Evolutionary conservation across 2,888 invertebrate species (phyloP), one percentile per base, ranked within the genome.

Genomic region (Eretmocerus hayati): DNA sequence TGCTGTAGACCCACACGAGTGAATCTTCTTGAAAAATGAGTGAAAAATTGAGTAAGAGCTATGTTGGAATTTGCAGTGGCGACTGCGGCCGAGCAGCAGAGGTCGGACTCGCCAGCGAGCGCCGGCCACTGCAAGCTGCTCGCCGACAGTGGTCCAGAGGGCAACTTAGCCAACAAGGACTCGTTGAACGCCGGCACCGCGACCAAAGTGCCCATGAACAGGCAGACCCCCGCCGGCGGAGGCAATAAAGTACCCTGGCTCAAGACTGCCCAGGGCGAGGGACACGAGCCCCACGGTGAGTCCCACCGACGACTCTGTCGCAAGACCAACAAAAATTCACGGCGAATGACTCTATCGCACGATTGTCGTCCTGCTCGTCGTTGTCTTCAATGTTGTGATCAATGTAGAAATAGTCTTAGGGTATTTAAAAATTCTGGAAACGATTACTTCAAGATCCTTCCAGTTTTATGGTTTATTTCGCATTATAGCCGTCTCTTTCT

Each of bases 231-330:
- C 9, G 33, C 26, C 26, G 11, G 26, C 26, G 11, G 26, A 6
- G 26, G 26, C 26, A 11, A 26, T 59, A 69, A 69, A 15, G 33
- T 13, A 15, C 15, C 67, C 61, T 70, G 70, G 70, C 63, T 71
- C 61, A 70, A 71, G 61, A 65, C 68, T 61, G 69, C 69, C 55
- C 19, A 16, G 48, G 66, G 67, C 55, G 70, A 69, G 65, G 67
- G 69, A 61, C 69, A 67, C 59, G 70, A 69, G 69, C 69, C 69
- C 60, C 68, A 70, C 58, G 70, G 70, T 69, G 70, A 71, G 70
- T 68, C 59, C n/a, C 61, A 19, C 26, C 15, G 5, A n/a, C n/a
- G n/a, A 15, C 15, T 18, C 22, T 19, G 13, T n/a, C 31, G n/a
- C 18, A 13, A 13, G 32, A 11, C 8, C 21, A 11, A 33, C 18